These are phyloP conservation scores for Salvelinus namaycush DNA, from an alignment of 2,113 vertebrate species.

Conservation along the genomic window DNA sequence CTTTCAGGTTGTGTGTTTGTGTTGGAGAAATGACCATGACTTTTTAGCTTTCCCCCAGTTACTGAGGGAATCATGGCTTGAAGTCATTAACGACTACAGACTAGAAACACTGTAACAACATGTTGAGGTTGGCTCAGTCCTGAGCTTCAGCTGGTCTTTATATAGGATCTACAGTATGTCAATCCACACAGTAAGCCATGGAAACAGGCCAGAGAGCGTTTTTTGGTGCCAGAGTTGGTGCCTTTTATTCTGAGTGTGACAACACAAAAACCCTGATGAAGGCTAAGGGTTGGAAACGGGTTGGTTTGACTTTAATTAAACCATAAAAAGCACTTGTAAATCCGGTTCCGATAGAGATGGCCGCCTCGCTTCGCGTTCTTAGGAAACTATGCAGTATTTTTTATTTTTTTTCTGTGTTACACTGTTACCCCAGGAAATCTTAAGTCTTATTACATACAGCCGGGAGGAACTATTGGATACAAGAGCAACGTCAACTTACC, in stretches of 20 bases:
- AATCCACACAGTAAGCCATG: neutral
- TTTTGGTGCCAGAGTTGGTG: neutral
- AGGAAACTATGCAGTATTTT: too few relatives aligned
- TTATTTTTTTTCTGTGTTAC: too few relatives aligned
- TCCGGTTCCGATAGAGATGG: too few relatives aligned
- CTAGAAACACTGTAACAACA: neutral
- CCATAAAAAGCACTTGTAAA: too few relatives aligned
- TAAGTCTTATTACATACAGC: too few relatives aligned
- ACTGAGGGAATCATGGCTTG: neutral
- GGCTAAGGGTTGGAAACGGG: neutral
- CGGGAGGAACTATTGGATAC: too few relatives aligned
- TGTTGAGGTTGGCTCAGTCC: constrained; percentile 1
- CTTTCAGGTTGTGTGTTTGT: neutral
- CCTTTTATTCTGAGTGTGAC: neutral
- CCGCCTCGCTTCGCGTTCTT: too few relatives aligned
- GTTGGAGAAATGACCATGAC: neutral
- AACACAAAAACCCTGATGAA: neutral
- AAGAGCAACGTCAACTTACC: too few relatives aligned
- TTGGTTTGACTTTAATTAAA: neutral
- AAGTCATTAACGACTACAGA: constrained; percentile 1
- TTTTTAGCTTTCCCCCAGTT: neutral
- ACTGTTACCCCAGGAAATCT: too few relatives aligned
- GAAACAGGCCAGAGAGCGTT: neutral
- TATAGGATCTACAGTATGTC: neutral
- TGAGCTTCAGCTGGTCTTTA: neutral